A percentile compares a stretch with the other conserved stretches of the same genome.
Conservation (phyloP, 2,888 invertebrate species). For the Hydrotaea cyrtoneurina region DNA sequence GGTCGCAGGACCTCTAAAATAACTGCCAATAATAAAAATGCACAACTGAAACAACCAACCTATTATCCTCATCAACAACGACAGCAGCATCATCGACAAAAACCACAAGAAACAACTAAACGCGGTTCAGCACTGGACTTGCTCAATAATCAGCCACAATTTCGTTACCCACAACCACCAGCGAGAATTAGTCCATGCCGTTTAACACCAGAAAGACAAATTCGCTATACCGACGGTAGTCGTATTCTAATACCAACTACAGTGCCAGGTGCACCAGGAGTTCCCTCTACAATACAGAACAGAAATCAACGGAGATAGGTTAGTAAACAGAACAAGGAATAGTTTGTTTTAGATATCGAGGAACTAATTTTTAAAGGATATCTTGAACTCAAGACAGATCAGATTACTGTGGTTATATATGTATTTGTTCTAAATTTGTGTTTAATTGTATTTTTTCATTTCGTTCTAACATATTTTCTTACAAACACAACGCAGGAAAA, state of each 20-base stretch:
- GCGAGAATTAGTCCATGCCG: conserved; percentile 67
- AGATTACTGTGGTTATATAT: conserved; percentile 51
- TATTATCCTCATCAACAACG: conserved; percentile 70
- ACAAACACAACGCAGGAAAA: background rate
- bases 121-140: conserved; percentile 62
- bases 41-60: conserved; percentile 63
- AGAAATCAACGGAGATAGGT: conserved; percentile 60
- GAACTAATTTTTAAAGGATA: background rate
- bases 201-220: conserved; percentile 45
- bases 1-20: conserved; percentile 53
- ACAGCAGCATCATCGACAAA: conserved; percentile 68
- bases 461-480: background rate
- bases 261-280: conserved; percentile 49
- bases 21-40: conserved; percentile 69
- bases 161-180: conserved; percentile 76
- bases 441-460: conserved; percentile 45
- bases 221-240: conserved; percentile 53
- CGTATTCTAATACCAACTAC: conserved; percentile 61
- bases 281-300: conserved; percentile 8
- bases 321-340: background rate
- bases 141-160: conserved; percentile 56
- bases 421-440: conserved; percentile 49
- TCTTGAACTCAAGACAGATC: conserved; percentile 21
- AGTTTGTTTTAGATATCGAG: background rate
- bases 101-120: conserved; percentile 68